Evolutionary conservation across 2,797 vertebrate genomes (phyloP), one percentile per base, ranked within the genome.

Genomic region (Sebastes wilsoni): DNA sequence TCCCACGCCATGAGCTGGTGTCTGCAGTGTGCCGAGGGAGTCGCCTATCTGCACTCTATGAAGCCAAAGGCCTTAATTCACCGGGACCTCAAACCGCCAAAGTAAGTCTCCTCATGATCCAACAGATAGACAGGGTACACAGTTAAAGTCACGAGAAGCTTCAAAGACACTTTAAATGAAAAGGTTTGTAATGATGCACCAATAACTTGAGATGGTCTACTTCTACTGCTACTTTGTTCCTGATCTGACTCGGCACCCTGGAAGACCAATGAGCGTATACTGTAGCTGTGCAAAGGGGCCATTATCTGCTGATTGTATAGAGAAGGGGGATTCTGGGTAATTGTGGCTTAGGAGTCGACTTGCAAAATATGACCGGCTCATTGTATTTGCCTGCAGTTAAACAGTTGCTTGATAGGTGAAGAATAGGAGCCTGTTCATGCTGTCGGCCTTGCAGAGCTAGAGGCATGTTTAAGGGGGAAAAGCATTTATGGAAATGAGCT

Each of bases 1-100:
- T 96, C 98, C 77, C 98, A 99, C 12, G 97, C 98, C 79, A 99
- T 99, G 98, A 99, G 97, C 94, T 99, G 98, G 97, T 98, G 97
- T 95, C 96, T 99, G 93, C 98, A 99, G 90, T 99, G 98, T 85
- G 97, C 98, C 56, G 96, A 97, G 85, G 98, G 98, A 83, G 98
- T 99, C 22, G 96, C 98, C 0, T 99, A 99, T 91, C 97, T 99
- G 83, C 98, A 99, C 55, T 96, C 97, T 75, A 99, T 99, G 97
- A 98, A 99, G 89, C 98, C 98, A 90, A 99, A 99, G 93, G 98
- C 98, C 87, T 94, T 99, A 80, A 99, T 99, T 93, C 98, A 99
- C 95, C 95, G 98, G 84, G 98, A 99, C 93, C 96, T 99, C 93
- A 99, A 99, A 91, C 98, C 98, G 68, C 98, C 97, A 54, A 99